phyloP scores from a whole-genome alignment of 2,113 vertebrate genomes.

The Pseudopodoces humilis region DNA sequence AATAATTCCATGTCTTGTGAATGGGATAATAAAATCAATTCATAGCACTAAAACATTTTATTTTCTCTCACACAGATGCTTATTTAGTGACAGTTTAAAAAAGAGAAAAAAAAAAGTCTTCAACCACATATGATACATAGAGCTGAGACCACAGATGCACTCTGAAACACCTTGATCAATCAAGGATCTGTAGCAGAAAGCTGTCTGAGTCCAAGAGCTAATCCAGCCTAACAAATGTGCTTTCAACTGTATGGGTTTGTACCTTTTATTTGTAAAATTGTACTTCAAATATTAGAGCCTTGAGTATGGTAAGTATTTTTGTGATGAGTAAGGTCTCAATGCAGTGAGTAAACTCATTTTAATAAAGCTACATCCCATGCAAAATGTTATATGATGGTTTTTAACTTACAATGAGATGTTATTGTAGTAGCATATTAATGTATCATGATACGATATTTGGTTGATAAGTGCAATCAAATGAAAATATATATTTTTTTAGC shows the following conservation, averaged over 20 bases:
- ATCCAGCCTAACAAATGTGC: background rate
- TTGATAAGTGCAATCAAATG: background rate
- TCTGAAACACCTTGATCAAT: background rate
- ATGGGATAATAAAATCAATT: slow-evolving; percentile 10
- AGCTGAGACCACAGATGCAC: background rate
- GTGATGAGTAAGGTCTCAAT: background rate
- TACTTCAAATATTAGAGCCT: background rate
- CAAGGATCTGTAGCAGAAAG: background rate
- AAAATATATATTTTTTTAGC: background rate
- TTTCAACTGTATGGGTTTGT: background rate
- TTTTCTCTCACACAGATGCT: background rate
- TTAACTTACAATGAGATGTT: background rate
- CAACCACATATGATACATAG: background rate
- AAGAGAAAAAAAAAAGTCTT: background rate
- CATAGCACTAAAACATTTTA: background rate
- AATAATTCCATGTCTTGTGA: background rate
- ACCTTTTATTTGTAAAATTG: background rate
- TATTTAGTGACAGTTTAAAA: background rate
- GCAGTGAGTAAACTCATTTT: background rate
- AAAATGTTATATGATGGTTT: background rate
- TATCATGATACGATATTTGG: background rate
- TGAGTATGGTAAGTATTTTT: background rate
- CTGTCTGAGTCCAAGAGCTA: background rate
- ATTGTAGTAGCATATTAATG: background rate
- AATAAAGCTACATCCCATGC: background rate